A percentile compares a stretch with the other conserved stretches of the same genome.
phyloP scores from a whole-genome alignment of 2,797 vertebrate species.

The Mustela erminea region DNA sequence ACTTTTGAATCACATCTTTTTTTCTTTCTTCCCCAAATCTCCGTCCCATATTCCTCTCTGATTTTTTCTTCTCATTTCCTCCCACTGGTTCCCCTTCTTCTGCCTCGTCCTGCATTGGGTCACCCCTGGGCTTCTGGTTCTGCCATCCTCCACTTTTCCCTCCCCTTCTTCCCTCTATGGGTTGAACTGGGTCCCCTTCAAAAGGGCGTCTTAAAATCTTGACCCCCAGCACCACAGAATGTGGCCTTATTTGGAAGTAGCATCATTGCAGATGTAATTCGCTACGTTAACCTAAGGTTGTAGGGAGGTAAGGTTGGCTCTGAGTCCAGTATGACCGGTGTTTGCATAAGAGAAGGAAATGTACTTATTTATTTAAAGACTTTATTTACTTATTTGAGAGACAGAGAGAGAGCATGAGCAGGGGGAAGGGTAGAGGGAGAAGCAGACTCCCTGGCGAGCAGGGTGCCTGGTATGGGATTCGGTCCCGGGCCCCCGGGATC shows the following conservation, averaged over 20 bases:
- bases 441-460: background rate
- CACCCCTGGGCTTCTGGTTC: background rate
- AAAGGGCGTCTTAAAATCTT: background rate
- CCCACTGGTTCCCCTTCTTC: background rate
- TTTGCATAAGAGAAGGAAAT: background rate
- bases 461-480: background rate
- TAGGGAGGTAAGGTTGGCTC: background rate
- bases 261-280: background rate
- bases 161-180: background rate
- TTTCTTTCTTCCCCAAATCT: background rate
- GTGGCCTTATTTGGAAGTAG: conserved; percentile 8
- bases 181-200: background rate
- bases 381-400: background rate
- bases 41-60: background rate
- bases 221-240: background rate
- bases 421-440: background rate
- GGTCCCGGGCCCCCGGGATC: background rate
- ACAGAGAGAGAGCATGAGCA: background rate
- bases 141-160: background rate
- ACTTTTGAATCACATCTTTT: background rate
- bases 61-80: background rate
- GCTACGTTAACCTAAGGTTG: background rate
- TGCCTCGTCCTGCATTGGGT: background rate
- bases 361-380: background rate
- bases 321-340: background rate